Evolutionary conservation across 2,888 invertebrate species (phyloP).

Genomic region (Ellobium chinense): DNA sequence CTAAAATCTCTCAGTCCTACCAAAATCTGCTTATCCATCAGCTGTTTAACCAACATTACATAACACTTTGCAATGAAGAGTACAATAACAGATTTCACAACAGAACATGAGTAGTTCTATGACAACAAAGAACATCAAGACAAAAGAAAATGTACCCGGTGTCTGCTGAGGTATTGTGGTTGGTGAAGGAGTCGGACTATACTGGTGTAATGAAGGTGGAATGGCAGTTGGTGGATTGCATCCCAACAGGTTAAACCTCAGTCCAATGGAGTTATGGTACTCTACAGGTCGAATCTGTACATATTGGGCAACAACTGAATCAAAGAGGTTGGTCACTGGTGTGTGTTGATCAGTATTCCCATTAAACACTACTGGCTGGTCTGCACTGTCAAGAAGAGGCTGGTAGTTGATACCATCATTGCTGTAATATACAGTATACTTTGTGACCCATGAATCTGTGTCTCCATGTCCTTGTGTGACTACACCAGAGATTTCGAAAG

Average conservation of each 20-base stretch:
- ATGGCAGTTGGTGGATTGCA: slow-evolving; percentile 58
- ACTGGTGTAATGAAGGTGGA: too few relatives aligned
- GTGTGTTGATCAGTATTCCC: slow-evolving; percentile 53
- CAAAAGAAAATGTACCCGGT: too few relatives aligned
- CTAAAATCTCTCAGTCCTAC: too few relatives aligned
- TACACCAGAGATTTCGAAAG: slow-evolving; percentile 63
- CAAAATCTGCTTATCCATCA: too few relatives aligned
- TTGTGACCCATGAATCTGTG: slow-evolving; percentile 58
- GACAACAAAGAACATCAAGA: too few relatives aligned
- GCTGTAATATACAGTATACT: slow-evolving; percentile 60
- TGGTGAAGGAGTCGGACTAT: too few relatives aligned
- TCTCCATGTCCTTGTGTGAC: slow-evolving; percentile 61
- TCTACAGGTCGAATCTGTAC: slow-evolving; percentile 78
- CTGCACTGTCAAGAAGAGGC: slow-evolving; percentile 21
- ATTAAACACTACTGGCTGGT: slow-evolving; percentile 81
- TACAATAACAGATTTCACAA: too few relatives aligned
- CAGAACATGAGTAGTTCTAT: too few relatives aligned
- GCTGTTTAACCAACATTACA: too few relatives aligned
- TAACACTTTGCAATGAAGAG: too few relatives aligned
- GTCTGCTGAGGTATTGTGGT: too few relatives aligned
- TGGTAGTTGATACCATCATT: slow-evolving; percentile 61
- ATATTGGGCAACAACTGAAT: slow-evolving; percentile 54
- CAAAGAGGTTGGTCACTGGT: slow-evolving; percentile 51
- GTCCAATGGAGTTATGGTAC: slow-evolving; percentile 61
- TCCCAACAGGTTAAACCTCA: slow-evolving; percentile 66